Conservation (phyloP, 2,797 vertebrate genomes). For the Furcifer pardalis region DNA sequence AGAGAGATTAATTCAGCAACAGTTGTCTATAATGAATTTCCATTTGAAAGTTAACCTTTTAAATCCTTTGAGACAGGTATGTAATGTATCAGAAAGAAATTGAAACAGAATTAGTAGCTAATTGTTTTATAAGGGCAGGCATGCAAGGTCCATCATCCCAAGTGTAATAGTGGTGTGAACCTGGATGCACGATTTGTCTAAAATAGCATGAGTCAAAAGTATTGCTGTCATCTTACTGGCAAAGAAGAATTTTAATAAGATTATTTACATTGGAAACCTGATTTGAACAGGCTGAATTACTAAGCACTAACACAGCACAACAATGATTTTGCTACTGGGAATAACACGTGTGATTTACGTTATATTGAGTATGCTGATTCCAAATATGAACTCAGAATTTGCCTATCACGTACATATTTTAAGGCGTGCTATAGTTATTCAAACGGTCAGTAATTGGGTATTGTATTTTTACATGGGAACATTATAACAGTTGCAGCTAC, state of each 20-base stretch:
- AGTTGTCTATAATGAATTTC: constrained; percentile 5
- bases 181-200: not conserved
- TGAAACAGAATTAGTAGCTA: constrained; percentile 8
- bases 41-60: constrained; percentile 13
- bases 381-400: too few species aligned
- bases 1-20: not conserved
- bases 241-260: not conserved
- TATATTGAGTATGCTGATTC: too few species aligned
- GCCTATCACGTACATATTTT: too few species aligned
- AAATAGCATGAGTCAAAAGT: not conserved
- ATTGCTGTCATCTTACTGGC: not conserved
- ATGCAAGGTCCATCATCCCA: not conserved
- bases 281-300: too few species aligned
- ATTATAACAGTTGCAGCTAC: too few species aligned
- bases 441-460: too few species aligned
- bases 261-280: not conserved
- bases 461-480: too few species aligned
- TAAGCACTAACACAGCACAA: too few species aligned
- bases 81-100: not conserved
- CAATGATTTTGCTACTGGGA: too few species aligned
- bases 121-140: not conserved
- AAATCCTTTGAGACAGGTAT: not conserved
- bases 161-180: not conserved
- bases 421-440: too few species aligned
- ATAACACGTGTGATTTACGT: too few species aligned